A percentile compares a stretch with the other conserved stretches of the same genome.
Conservation (phyloP, 2,113 vertebrate species). For the Silurus glanis region DNA sequence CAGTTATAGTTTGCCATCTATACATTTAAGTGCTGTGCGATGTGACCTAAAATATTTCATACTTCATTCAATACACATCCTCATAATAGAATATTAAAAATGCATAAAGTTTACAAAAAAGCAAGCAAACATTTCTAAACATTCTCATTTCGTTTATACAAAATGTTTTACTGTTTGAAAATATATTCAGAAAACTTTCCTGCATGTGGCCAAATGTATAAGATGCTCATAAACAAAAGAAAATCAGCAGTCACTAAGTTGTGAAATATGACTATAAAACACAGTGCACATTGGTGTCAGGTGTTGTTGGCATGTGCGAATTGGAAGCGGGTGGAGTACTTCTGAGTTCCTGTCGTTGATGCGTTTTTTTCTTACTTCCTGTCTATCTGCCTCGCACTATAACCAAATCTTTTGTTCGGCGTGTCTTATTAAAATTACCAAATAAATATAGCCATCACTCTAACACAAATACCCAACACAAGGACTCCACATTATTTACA, state of each 20-base stretch:
- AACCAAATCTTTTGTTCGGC: background rate
- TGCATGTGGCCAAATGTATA: background rate
- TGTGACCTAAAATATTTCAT: background rate
- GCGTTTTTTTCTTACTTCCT: constrained; percentile 21
- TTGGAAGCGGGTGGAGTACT: constrained; percentile 37
- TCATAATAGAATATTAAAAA: background rate
- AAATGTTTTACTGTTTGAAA: too few species aligned
- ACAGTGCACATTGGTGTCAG: constrained; percentile 18
- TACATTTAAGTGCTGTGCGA: background rate
- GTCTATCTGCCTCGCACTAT: constrained; percentile 13
- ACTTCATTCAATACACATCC: too few species aligned
- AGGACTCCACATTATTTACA: background rate
- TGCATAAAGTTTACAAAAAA: background rate
- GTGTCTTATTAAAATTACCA: background rate
- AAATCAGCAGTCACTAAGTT: background rate
- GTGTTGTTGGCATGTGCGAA: constrained; percentile 36
- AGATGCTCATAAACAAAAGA: background rate
- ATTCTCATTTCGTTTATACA: background rate
- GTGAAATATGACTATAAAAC: constrained; percentile 2
- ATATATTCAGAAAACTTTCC: too few species aligned
- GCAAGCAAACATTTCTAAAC: background rate
- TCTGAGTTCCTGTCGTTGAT: constrained; percentile 38
- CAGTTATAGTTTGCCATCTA: background rate
- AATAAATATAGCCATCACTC: background rate
- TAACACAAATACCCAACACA: background rate